Conservation (phyloP, 2,113 vertebrate genomes). For the Poicephalus meyeri region DNA sequence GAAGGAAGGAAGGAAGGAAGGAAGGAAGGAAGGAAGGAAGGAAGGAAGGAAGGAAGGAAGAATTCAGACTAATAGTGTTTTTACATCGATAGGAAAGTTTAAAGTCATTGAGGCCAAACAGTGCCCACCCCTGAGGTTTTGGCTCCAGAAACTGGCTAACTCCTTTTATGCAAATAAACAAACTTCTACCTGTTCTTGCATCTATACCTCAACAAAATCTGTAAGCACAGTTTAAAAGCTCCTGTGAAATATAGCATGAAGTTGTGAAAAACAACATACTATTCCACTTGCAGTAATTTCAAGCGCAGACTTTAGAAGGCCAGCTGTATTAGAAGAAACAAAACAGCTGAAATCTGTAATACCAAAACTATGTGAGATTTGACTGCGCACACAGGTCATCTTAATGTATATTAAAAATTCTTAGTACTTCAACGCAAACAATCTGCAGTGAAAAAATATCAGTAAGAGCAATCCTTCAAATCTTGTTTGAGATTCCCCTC, state of each 20-base stretch:
- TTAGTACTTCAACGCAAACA: background rate
- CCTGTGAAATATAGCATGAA: background rate
- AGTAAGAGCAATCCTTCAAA: background rate
- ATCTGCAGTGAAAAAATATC: background rate
- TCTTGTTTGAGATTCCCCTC: background rate
- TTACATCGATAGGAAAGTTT: background rate
- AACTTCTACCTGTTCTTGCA: background rate
- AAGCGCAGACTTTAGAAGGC: background rate
- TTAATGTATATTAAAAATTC: constrained; percentile 7
- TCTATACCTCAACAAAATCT: background rate
- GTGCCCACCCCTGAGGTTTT: background rate
- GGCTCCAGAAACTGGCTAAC: background rate
- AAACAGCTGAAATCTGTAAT: background rate
- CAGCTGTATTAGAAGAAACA: background rate
- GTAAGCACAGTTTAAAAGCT: background rate
- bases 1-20: too few relatives aligned
- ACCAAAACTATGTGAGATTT: background rate
- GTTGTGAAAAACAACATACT: background rate
- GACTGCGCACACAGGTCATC: background rate
- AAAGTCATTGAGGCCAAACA: background rate
- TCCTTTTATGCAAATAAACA: background rate
- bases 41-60: too few relatives aligned
- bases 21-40: accelerated
- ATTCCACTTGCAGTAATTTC: background rate
- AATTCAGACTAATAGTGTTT: background rate